A percentile compares a stretch with the other conserved stretches of the same genome.
Evolutionary conservation across 1,140 invertebrate genomes (phyloP).

Genomic region (Drosophila sechellia): DNA sequence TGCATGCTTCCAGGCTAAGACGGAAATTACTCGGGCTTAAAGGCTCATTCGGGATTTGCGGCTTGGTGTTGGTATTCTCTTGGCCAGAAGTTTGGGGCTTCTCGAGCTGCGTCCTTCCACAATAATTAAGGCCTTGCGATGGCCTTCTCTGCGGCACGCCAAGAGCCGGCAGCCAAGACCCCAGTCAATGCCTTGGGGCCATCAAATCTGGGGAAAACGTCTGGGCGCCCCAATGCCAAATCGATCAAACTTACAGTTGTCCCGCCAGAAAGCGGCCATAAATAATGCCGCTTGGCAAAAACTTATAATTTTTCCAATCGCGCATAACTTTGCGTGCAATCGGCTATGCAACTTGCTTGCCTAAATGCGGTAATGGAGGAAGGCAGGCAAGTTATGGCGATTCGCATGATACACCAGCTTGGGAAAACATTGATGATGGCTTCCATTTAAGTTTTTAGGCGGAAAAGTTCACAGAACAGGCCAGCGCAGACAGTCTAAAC

Average conservation of each 20-base stretch:
- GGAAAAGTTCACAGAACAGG: no score
- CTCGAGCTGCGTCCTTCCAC: conserved; percentile 29
- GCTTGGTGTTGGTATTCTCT: not conserved
- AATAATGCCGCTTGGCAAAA: conserved; percentile 29
- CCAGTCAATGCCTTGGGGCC: conserved; percentile 27
- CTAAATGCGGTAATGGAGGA: conserved; percentile 4
- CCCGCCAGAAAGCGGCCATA: conserved; percentile 25
- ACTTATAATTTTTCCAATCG: conserved; percentile 42
- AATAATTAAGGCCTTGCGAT: conserved; percentile 54
- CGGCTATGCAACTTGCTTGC: conserved; percentile 12
- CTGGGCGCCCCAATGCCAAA: conserved; percentile 52
- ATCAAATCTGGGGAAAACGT: conserved; percentile 14
- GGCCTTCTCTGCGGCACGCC: conserved; percentile 55
- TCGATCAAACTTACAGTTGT: conserved; percentile 74
- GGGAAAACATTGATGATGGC: not conserved
- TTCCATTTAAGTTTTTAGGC: not conserved
- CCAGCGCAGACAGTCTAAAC: no score
- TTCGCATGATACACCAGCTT: not conserved
- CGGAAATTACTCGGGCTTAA: conserved; percentile 32
- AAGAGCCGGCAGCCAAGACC: conserved; percentile 27
- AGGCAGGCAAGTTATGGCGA: not conserved
- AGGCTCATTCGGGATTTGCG: conserved; percentile 12
- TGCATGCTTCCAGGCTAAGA: conserved; percentile 14
- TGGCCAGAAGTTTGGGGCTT: not conserved
- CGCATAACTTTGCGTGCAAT: conserved; percentile 37